These are phyloP conservation scores for Oryctolagus cuniculus DNA, from an alignment of 2,113 vertebrate genomes.

Conservation along the genomic window DNA sequence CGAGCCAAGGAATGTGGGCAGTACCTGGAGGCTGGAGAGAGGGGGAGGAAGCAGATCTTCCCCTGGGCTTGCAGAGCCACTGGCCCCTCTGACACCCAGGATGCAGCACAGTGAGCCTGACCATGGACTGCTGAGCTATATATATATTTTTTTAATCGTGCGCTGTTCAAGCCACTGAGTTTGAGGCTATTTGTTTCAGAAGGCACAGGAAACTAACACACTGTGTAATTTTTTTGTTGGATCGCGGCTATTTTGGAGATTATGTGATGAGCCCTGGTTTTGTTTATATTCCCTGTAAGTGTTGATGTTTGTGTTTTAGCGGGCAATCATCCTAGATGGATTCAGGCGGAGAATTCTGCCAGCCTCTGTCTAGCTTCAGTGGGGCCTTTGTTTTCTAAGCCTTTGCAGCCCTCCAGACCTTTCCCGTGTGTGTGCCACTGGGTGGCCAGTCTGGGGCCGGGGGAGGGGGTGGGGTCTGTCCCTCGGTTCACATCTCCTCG, in stretches of 20 bases:
- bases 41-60: neutral
- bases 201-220: neutral
- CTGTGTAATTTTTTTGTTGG: neutral
- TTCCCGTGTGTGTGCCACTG: neutral
- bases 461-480: no score
- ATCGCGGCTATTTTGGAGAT: neutral
- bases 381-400: neutral
- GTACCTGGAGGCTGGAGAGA: neutral
- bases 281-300: neutral
- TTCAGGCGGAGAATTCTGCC: neutral
- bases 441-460: neutral
- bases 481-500: neutral
- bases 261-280: neutral
- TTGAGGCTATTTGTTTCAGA: neutral
- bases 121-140: neutral
- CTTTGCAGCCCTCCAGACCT: neutral
- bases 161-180: neutral
- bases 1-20: neutral
- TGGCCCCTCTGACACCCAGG: neutral
- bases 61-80: neutral
- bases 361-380: neutral
- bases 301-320: neutral
- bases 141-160: neutral
- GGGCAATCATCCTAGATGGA: neutral
- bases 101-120: neutral